Conservation (phyloP, 2,797 vertebrate genomes). For the Synanceia verrucosa region DNA sequence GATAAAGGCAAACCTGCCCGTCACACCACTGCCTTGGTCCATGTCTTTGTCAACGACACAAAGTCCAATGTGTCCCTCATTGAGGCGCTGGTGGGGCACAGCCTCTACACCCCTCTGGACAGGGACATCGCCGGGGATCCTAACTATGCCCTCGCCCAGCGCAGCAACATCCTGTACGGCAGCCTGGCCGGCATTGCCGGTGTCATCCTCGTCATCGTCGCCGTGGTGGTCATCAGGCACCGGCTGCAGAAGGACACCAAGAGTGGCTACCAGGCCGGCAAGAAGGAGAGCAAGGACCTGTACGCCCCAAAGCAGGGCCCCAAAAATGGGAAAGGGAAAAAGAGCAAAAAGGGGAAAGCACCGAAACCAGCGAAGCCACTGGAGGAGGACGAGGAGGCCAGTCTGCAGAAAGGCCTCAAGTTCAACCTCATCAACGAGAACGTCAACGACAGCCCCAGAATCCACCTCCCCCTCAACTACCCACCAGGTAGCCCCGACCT, state of each 20-base stretch:
- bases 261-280: conserved; percentile 96
- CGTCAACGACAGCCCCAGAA: conserved; percentile 93
- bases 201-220: conserved; percentile 91
- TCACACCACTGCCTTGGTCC: conserved; percentile 92
- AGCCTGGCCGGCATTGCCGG: conserved; percentile 91
- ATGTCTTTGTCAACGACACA: conserved; percentile 96
- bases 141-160: conserved; percentile 88
- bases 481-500: conserved; percentile 95
- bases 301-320: conserved; percentile 93
- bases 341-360: conserved; percentile 93
- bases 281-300: conserved; percentile 97
- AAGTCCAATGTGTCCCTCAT: conserved; percentile 90
- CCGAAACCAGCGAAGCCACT: conserved; percentile 92
- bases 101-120: conserved; percentile 94
- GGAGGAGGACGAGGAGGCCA: conserved; percentile 94
- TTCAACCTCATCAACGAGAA: conserved; percentile 96
- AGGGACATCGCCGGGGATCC: conserved; percentile 97
- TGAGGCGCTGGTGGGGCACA: conserved; percentile 93
- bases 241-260: conserved; percentile 94
- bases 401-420: conserved; percentile 93
- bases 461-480: conserved; percentile 96
- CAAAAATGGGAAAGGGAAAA: conserved; percentile 92
- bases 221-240: conserved; percentile 91
- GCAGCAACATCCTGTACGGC: conserved; percentile 92
- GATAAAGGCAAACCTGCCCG: conserved; percentile 93